These are phyloP conservation scores for Speoplatyrhinus poulsoni DNA, from an alignment of 2,113 vertebrate species.

Conservation along the genomic window DNA sequence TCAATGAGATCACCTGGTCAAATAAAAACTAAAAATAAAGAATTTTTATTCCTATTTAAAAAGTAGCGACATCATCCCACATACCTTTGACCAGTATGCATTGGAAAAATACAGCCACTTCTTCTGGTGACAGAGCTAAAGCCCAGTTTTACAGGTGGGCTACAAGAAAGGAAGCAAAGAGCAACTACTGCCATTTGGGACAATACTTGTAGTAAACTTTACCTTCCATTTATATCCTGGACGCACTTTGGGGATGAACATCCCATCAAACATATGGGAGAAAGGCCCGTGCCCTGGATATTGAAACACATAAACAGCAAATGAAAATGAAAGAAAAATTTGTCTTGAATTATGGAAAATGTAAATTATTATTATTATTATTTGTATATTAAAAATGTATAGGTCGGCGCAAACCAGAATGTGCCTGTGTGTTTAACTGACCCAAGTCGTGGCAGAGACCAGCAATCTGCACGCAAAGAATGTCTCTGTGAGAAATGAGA, in stretches of 20 bases:
- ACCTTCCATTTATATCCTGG: constrained; percentile 85
- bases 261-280: constrained; percentile 94
- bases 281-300: constrained; percentile 94
- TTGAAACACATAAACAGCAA: constrained; percentile 26
- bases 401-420: background rate
- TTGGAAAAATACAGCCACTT: too few relatives aligned
- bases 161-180: too few relatives aligned
- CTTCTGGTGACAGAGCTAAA: background rate
- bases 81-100: too few relatives aligned
- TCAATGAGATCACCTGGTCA: too few relatives aligned
- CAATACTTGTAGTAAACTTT: constrained; percentile 5
- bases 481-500: constrained; percentile 80
- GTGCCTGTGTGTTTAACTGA: constrained; percentile 52
- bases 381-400: too few relatives aligned
- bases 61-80: too few relatives aligned
- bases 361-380: too few relatives aligned
- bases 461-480: constrained; percentile 94
- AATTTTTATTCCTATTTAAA: too few relatives aligned
- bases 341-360: background rate
- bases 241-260: constrained; percentile 86
- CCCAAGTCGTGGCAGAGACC: constrained; percentile 96
- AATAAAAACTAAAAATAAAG: too few relatives aligned
- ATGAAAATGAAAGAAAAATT: background rate
- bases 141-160: too few relatives aligned
- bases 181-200: too few relatives aligned